Percentiles rank a stretch among this genome's conserved stretches.
phyloP scores from a whole-genome alignment of 2,113 vertebrate species.

The Manacus vitellinus region DNA sequence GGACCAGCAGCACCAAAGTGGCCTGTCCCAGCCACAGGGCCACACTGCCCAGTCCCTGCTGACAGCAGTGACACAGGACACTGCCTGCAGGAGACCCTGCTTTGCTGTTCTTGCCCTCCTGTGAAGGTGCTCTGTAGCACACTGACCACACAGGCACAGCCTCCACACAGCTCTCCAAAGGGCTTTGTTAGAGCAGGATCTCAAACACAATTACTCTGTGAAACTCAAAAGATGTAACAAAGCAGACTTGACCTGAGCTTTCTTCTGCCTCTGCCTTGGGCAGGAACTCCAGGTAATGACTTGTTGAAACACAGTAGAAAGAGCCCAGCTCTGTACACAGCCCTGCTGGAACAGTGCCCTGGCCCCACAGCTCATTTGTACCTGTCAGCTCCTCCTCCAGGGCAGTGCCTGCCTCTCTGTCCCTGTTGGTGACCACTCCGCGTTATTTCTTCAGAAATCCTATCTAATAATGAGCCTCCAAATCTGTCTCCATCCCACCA shows the following conservation, averaged over 20 bases:
- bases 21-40: fast-evolving
- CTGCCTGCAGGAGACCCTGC: background rate
- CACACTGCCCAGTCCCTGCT: background rate
- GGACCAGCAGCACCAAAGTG: background rate
- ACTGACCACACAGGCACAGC: background rate
- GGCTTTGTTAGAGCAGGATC: background rate
- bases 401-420: background rate
- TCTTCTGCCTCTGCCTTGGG: background rate
- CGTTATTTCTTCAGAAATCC: background rate
- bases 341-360: background rate
- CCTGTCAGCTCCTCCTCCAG: background rate
- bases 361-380: background rate
- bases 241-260: background rate
- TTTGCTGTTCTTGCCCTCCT: background rate
- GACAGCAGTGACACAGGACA: fast-evolving
- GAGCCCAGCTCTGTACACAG: background rate
- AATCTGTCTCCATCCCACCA: background rate
- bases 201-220: background rate
- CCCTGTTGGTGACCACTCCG: background rate
- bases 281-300: background rate
- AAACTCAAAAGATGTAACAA: background rate
- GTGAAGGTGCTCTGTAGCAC: background rate
- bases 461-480: background rate
- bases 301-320: background rate
- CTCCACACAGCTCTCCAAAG: background rate